Percentiles rank a stretch among this genome's conserved stretches.
phyloP scores from a whole-genome alignment of 1,140 invertebrate species.

The Gonatopus flavifemur region DNA sequence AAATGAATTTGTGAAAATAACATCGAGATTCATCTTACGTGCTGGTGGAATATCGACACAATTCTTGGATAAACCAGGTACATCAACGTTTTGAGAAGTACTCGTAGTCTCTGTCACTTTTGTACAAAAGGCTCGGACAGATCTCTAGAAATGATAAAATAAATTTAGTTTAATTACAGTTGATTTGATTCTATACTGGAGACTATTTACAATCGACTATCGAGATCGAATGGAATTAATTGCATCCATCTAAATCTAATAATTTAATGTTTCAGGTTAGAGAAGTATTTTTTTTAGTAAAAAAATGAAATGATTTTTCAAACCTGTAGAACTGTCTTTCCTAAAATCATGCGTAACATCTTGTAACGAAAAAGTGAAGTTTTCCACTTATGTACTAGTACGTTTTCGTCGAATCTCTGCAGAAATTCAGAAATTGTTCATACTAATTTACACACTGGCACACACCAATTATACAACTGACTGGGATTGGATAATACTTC shows the following conservation, averaged over 20 bases:
- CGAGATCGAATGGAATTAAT: no score
- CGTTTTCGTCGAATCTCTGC: no score
- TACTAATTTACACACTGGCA: no score
- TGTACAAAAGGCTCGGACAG: not conserved
- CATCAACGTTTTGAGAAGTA: conserved; percentile 44
- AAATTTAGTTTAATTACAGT: not conserved
- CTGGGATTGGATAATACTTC: no score
- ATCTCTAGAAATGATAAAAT: conserved; percentile 8
- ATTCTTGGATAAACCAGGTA: conserved; percentile 66
- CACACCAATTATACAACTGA: no score
- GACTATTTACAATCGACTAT: no score
- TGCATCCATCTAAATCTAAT: no score
- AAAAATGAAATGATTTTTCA: not conserved
- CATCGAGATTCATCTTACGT: conserved; percentile 44
- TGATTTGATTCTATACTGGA: no score
- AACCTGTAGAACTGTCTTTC: conserved; percentile 8
- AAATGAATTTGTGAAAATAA: no score
- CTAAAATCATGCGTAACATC: conserved; percentile 17
- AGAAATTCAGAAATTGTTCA: no score
- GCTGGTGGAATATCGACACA: conserved; percentile 60
- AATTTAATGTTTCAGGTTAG: not conserved
- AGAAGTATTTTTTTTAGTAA: not conserved
- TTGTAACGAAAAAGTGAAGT: no score
- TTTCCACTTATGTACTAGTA: no score
- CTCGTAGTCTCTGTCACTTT: conserved; percentile 3